Conservation (phyloP, 2,888 invertebrate species). For the Lasioglossum leucozonium region DNA sequence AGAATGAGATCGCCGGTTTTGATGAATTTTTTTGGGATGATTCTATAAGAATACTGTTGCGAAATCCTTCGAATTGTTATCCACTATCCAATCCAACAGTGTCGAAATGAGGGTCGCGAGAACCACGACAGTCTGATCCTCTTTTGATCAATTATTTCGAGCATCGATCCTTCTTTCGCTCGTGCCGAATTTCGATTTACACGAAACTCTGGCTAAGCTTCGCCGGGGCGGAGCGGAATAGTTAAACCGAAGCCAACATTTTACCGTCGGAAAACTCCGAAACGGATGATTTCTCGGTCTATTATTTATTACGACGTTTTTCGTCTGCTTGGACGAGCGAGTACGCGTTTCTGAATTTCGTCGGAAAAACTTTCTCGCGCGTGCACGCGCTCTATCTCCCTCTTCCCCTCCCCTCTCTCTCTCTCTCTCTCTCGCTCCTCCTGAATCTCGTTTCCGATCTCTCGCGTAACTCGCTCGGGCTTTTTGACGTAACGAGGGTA, state of each 20-base stretch:
- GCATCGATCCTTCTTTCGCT: not conserved
- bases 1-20: too few relatives aligned
- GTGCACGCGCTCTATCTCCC: not conserved
- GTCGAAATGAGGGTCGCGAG: not conserved
- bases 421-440: not conserved
- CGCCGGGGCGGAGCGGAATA: not conserved
- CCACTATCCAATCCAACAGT: not conserved
- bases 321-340: not conserved
- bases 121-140: not conserved
- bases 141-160: not conserved
- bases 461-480: not conserved
- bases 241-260: conserved; percentile 13
- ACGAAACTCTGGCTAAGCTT: not conserved
- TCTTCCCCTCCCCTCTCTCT: too few relatives aligned
- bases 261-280: conserved; percentile 12
- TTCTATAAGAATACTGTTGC: not conserved
- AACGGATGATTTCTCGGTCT: conserved; percentile 22
- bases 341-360: conserved; percentile 22
- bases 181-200: not conserved
- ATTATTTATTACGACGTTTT: conserved; percentile 37
- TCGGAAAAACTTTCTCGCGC: conserved; percentile 31
- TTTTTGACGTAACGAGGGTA: not conserved
- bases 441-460: not conserved
- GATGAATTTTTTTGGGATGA: too few relatives aligned
- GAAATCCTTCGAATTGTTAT: not conserved